Conservation (phyloP, 1,140 invertebrate genomes). For the Drosophila santomea region DNA sequence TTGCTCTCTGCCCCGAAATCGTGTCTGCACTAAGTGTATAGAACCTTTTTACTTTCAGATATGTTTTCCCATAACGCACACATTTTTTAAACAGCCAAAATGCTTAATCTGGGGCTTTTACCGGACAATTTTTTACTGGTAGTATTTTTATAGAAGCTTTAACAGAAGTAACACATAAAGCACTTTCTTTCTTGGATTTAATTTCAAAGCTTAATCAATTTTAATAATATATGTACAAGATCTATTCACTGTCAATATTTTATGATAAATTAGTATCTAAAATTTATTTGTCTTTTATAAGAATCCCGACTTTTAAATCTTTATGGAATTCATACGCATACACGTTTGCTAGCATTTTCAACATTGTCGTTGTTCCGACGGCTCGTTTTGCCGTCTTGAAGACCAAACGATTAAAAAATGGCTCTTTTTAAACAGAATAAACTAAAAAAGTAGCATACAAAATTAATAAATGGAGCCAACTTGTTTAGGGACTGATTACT, state of each 20-base stretch:
- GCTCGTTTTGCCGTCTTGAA: neutral
- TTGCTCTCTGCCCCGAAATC: slow-evolving; percentile 3
- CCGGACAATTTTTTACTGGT: neutral
- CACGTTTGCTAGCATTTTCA: neutral
- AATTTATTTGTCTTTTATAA: too few species aligned
- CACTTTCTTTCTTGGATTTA: neutral
- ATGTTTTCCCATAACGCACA: slow-evolving; percentile 20
- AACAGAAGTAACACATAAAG: neutral
- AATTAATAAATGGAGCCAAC: too few species aligned
- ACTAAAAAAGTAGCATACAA: too few species aligned
- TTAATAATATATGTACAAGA: neutral
- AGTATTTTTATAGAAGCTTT: neutral
- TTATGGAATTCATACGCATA: too few species aligned
- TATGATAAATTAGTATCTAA: too few species aligned
- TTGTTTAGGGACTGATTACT: too few species aligned
- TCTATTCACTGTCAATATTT: too few species aligned
- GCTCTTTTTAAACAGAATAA: too few species aligned
- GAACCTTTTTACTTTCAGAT: slow-evolving; percentile 9
- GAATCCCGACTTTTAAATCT: too few species aligned
- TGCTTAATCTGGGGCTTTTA: neutral
- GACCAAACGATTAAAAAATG: neutral
- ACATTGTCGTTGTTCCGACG: neutral
- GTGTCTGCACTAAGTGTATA: slow-evolving; percentile 4
- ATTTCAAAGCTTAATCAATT: neutral
- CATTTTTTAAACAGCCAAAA: neutral